Percentiles rank a stretch among this genome's conserved stretches.
These are phyloP conservation scores for Taxidea taxus DNA, from an alignment of 2,113 vertebrate genomes.

Conservation along the genomic window DNA sequence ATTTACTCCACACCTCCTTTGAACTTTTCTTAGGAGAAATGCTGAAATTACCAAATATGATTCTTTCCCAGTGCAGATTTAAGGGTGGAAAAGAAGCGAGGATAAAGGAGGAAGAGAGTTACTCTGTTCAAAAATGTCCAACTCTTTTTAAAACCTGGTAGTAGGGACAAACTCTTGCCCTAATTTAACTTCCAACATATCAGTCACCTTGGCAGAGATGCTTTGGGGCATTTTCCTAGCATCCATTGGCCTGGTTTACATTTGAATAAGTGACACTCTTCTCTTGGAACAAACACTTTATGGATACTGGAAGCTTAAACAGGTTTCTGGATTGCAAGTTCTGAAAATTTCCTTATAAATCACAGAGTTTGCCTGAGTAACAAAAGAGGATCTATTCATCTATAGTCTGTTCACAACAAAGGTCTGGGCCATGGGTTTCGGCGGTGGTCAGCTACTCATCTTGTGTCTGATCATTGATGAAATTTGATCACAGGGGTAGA, in stretches of 20 bases:
- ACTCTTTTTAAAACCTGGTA: neutral
- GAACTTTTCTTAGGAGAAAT: neutral
- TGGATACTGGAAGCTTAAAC: neutral
- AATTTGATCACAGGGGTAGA: neutral
- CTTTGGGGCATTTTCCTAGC: too few relatives aligned
- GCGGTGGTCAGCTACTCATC: neutral
- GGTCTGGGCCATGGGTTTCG: neutral
- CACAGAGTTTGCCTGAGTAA: neutral
- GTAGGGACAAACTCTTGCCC: neutral
- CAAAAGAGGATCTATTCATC: neutral
- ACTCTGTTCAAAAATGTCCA: neutral
- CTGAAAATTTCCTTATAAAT: neutral
- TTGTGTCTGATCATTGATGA: neutral
- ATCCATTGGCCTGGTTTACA: neutral
- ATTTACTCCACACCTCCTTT: conserved; percentile 11
- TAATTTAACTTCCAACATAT: neutral
- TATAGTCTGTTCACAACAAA: neutral
- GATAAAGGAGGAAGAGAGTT: neutral
- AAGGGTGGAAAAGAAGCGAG: neutral
- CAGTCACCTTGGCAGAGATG: neutral
- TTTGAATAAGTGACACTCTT: neutral
- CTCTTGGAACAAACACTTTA: neutral
- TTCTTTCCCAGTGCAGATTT: neutral
- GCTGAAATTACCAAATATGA: neutral
- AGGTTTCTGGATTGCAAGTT: neutral